Percentiles rank a stretch among this genome's conserved stretches.
phyloP scores from a whole-genome alignment of 2,888 invertebrate genomes.

The Ichneumoninae sp. region DNA sequence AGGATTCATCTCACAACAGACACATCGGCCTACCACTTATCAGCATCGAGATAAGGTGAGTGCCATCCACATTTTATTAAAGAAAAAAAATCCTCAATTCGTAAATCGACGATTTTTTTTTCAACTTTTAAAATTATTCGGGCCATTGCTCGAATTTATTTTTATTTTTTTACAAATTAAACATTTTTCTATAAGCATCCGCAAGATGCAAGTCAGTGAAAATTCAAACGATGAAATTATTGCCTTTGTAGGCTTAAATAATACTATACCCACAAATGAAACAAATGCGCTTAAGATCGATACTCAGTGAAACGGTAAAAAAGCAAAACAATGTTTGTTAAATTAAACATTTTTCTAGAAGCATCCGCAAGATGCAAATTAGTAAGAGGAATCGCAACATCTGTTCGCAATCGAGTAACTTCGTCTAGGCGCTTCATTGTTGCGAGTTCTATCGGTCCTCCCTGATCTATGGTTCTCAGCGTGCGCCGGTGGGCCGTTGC shows the following conservation, averaged over 20 bases:
- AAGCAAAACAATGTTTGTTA: background rate
- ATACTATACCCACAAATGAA: too few relatives aligned
- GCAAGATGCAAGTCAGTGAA: background rate
- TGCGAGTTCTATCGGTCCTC: conserved; percentile 34
- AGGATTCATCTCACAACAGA: background rate
- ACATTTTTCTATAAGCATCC: background rate
- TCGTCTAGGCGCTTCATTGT: conserved; percentile 45
- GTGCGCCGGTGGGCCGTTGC: conserved; percentile 27
- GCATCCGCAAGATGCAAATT: background rate
- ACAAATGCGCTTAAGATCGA: too few relatives aligned
- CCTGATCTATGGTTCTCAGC: conserved; percentile 52
- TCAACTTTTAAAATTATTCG: background rate
- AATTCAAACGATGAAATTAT: too few relatives aligned
- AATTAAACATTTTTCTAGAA: background rate
- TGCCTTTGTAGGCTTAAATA: too few relatives aligned
- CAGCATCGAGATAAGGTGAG: background rate
- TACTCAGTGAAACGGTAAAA: background rate
- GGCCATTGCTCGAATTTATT: background rate
- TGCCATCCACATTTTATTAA: background rate
- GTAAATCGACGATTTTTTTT: background rate
- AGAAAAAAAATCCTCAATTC: background rate
- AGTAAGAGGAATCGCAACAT: conserved; percentile 31
- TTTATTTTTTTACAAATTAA: background rate
- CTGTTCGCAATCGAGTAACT: conserved; percentile 21
- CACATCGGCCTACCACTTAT: background rate